Percentiles rank a stretch among this genome's conserved stretches.
Evolutionary conservation across 2,113 vertebrate species (phyloP).

Genomic region (Scytalopus superciliaris): DNA sequence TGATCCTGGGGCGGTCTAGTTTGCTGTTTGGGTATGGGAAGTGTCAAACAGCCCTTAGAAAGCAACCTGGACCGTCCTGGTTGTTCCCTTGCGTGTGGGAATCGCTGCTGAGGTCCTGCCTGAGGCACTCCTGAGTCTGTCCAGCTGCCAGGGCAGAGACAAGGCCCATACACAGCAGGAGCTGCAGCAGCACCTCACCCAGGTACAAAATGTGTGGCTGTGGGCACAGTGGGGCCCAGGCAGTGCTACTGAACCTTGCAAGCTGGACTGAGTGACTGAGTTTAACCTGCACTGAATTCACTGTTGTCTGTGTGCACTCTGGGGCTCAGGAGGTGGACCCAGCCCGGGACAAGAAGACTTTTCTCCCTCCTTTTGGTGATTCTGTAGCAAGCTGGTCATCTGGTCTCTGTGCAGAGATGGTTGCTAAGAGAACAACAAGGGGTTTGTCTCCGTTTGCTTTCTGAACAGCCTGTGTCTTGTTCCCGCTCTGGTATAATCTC

Average conservation of each 20-base stretch:
- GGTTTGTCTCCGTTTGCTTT: not conserved
- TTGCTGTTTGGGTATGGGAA: not conserved
- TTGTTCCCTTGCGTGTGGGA: not conserved
- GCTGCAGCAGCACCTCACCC: not conserved
- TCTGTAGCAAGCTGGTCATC: conserved; percentile 16
- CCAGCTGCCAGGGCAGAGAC: not conserved
- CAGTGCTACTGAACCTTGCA: not conserved
- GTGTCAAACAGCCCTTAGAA: not conserved
- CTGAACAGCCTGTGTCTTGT: not conserved
- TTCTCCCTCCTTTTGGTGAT: not conserved
- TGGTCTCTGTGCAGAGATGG: conserved; percentile 1
- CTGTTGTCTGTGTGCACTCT: not conserved
- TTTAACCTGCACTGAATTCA: conserved; percentile 34
- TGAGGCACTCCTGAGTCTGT: not conserved
- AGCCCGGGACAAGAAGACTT: not conserved
- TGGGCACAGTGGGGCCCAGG: not conserved
- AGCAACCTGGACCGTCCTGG: not conserved
- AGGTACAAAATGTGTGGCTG: not conserved
- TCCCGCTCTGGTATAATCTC: not conserved
- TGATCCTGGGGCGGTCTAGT: not conserved
- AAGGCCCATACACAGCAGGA: not conserved
- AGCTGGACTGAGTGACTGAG: conserved; percentile 1
- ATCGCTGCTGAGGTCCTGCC: not conserved
- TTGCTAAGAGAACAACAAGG: not conserved
- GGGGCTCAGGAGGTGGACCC: not conserved